Base-by-base conservation (phyloP, 2,797 vertebrate species). In the Molossus alvarezi region DNA sequence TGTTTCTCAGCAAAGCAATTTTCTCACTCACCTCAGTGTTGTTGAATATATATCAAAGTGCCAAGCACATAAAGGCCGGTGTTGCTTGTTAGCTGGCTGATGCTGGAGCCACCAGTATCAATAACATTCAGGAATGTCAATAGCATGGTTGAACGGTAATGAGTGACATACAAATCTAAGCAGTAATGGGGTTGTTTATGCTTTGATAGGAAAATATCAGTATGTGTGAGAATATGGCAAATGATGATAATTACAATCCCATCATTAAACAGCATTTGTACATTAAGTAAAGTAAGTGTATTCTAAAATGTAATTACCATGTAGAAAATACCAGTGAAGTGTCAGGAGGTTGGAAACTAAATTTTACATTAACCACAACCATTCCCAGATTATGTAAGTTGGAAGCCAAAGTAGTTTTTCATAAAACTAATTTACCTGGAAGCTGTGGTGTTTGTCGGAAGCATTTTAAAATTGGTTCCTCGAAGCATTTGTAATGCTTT, bases 141-240 rank as follows among this genome's bases (percentile, higher is more conserved):
- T 58, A 80, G 21, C 37, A 41, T 4, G 4, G 25, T 58, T 75
- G 48, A 79, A 81, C 53, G 13, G n/a, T 91, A 75, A 69, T 57
- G 37, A 91, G 23, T 82, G 62, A n/a, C 53, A 51, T 33, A 57
- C 18, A 57, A 62, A 75, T 67, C 77, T 33, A 91, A 45, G 48
- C 41, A 15, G 58, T 41, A 41, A 71, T 58, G 27, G 33, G 25
- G 65, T 72, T 21, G 41, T 86, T 86, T 60, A 29, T 65, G 25
- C 62, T 77, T 69, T 77, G n/a, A 58, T 21, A 89, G 25, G 57
- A 96, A 87, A 86, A 85, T 69, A 76, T 18, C 80, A 91, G 18
- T 37, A 71, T 0, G 0, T 29, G 2, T 33, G 88, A 92, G 48
- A 87, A 53, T 67, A 57, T 29, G 29, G 48, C 33, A 53, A 33